Conservation (phyloP, 2,888 invertebrate genomes). For the Drosophila flavopinicola region DNA sequence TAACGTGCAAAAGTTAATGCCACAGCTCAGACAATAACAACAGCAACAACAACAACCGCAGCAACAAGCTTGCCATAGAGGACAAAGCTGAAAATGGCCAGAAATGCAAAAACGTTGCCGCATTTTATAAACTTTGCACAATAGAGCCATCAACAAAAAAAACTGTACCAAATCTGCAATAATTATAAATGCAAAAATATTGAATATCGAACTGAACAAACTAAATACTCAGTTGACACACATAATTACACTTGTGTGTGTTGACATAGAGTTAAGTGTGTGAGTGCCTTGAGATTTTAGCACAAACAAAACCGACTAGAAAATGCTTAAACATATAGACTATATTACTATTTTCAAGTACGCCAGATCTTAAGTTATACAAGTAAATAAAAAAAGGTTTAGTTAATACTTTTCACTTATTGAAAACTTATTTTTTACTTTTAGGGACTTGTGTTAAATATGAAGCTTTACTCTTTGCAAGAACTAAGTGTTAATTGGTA, state of each 20-base stretch:
- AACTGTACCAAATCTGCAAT: constrained; percentile 17
- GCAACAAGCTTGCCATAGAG: constrained; percentile 6
- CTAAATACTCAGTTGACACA: constrained; percentile 1
- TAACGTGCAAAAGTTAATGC: constrained; percentile 65
- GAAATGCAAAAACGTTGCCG: constrained; percentile 40
- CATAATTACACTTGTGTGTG: background rate
- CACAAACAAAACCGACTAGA: background rate
- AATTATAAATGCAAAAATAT: constrained; percentile 53
- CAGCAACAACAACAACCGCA: constrained; percentile 27
- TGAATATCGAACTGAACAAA: constrained; percentile 32
- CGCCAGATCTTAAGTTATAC: no score
- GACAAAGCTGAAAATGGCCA: constrained; percentile 30
- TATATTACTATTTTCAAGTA: no score
- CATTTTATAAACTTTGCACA: constrained; percentile 22
- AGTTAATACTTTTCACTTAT: no score
- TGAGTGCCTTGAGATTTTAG: no score
- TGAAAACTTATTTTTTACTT: no score
- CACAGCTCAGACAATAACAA: constrained; percentile 8
- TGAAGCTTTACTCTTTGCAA: no score
- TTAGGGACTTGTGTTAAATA: no score
- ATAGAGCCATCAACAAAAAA: constrained; percentile 2
- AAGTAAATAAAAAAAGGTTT: no score
- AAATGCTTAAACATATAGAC: no score
- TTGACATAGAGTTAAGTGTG: no score
- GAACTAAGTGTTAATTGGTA: no score